phyloP scores from a whole-genome alignment of 2,888 invertebrate species.

The Gasteruption jaculator region DNA sequence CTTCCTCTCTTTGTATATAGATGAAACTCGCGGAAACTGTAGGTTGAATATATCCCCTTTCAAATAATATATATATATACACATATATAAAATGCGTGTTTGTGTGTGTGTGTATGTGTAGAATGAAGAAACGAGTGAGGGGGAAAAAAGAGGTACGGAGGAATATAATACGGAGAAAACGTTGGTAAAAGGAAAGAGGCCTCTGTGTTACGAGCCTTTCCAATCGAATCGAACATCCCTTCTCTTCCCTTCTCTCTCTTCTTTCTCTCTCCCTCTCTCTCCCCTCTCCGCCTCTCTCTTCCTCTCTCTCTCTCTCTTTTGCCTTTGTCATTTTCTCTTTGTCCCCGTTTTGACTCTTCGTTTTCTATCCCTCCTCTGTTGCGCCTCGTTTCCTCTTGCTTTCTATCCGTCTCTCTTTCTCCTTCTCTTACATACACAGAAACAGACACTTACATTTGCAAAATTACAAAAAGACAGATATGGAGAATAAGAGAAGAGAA shows the following conservation, averaged over 20 bases:
- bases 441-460: too few species aligned
- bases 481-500: neutral
- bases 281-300: slow-evolving; percentile 17
- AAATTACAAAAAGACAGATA: neutral
- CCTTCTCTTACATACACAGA: slow-evolving; percentile 1
- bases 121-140: slow-evolving; percentile 19
- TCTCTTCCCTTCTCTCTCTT: too few species aligned
- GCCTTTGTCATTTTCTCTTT: slow-evolving; percentile 45
- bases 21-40: too few species aligned
- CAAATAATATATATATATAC: too few species aligned
- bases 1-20: too few species aligned
- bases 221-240: slow-evolving; percentile 43
- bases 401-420: slow-evolving; percentile 12
- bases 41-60: too few species aligned
- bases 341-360: slow-evolving; percentile 39
- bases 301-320: slow-evolving; percentile 26
- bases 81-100: too few species aligned
- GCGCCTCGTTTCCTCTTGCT: slow-evolving; percentile 11
- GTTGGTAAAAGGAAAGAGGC: slow-evolving; percentile 42
- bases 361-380: slow-evolving; percentile 21
- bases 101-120: slow-evolving; percentile 22
- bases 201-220: slow-evolving; percentile 42
- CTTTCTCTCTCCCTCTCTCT: slow-evolving; percentile 23
- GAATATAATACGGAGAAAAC: slow-evolving; percentile 43
- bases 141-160: slow-evolving; percentile 29